phyloP scores from a whole-genome alignment of 2,888 invertebrate species.

The Sycophila texana region DNA sequence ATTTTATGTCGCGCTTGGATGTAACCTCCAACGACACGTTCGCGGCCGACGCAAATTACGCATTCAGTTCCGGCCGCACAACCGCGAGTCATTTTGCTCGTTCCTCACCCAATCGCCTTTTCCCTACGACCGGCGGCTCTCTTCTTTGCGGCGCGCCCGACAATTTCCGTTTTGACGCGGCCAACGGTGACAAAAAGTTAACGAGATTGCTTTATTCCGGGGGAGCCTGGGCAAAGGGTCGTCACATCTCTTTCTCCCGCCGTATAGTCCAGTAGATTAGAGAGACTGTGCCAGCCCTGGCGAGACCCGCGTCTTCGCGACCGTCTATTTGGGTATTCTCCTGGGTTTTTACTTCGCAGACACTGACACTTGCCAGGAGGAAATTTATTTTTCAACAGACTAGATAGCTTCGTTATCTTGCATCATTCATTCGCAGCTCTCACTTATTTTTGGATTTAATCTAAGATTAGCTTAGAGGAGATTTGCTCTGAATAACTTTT shows the following conservation, averaged over 20 bases:
- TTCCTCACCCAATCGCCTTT: neutral
- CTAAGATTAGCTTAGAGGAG: no score
- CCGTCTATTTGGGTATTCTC: conserved; percentile 13
- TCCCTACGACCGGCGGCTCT: neutral
- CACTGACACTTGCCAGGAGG: conserved; percentile 20
- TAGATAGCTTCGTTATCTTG: no score
- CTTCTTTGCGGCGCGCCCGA: conserved; percentile 13
- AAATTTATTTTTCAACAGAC: conserved; percentile 10
- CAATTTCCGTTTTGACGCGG: conserved; percentile 54
- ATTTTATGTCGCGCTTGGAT: no score
- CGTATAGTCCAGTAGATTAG: conserved; percentile 28
- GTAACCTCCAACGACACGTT: no score
- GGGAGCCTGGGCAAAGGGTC: conserved; percentile 7
- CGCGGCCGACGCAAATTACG: conserved; percentile 17
- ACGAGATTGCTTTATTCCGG: conserved; percentile 57
- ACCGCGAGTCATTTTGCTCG: conserved; percentile 6
- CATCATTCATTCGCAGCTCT: no score
- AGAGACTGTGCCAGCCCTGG: neutral
- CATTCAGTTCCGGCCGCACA: conserved; percentile 25
- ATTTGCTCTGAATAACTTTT: no score
- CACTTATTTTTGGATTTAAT: no score
- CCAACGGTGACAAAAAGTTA: conserved; percentile 48
- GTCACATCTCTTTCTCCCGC: conserved; percentile 26
- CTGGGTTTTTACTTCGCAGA: no score
- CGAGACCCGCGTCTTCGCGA: neutral